Base-by-base conservation (phyloP, 1,140 invertebrate species). In the Papilio glaucus region DNA sequence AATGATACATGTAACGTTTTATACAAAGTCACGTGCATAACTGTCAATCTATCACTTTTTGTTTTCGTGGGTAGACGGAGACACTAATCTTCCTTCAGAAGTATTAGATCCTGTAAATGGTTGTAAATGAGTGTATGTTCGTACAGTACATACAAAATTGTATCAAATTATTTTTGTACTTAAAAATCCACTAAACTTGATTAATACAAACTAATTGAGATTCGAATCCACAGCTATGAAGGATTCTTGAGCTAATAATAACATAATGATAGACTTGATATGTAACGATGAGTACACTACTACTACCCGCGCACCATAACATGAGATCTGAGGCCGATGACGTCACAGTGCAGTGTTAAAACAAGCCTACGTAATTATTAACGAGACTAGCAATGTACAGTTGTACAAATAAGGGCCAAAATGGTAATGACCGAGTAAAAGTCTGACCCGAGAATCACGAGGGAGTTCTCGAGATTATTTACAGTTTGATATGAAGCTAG, bases 221-320 rank as follows among this genome's bases (percentile, higher is more conserved):
- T 57, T 57, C 49, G 18, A 57, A 57, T 21, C 49, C 49, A 21
- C 1, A 24, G 24, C 49, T 57, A 57, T 57, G 18, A 21, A 6
- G 49, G 49, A 57, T 57, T 24, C 21, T 57, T 24, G 49, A 57
- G 49, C 49, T 57, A 57, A 41, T 41, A 41, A 26, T 41, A 41
- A 26, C 21, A 57, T 24, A 53, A n/a, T 26, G 21, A 57, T 57
- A 18, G 49, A 57, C 18, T 57, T 57, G 49, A 57, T 57, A 57
- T 57, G 49, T 57, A 24, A 57, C 9, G 15, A 49, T 49, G 49
- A 57, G 49, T 57, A 57, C 21, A 57, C 49, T 57, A 57, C 49
- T 24, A 57, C 49, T 49, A 8, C 18, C 4, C 49, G 49, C 24
- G 49, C 49, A 57, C 49, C 10, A 57, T 57, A 57, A 57, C 49